Base-by-base conservation (phyloP, 1,140 invertebrate genomes). In the Orussus abietinus region DNA sequence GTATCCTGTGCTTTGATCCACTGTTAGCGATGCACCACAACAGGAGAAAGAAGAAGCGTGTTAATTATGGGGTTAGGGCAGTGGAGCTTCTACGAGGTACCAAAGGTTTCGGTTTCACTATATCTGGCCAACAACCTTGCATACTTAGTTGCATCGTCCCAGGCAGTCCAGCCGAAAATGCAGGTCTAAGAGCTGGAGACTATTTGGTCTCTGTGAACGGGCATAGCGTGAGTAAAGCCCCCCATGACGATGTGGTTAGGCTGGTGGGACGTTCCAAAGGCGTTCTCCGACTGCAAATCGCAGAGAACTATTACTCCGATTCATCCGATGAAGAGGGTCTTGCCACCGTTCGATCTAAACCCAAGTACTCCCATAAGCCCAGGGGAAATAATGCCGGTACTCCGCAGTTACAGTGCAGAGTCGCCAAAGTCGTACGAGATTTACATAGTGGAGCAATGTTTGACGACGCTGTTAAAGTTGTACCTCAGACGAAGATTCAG, bases 131-230 rank as follows among this genome's bases (percentile, higher is more conserved):
- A 57, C 86, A 90, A 52, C 91, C 91, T 0, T 93, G 90, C 64
- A 85, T 92, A 49, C 74, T 95, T 7, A 90, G 89, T 52, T 91
- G 87, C 65, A 92, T 93, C 53, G 88, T 91, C 1, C 74, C 78
- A 44, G 84, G 85, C 45, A 91, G 88, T 56, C 89, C 90, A 2
- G 90, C 90, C 1, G 87, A 91, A 49, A 74, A 77, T 41, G 90
- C 90, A 12, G 92, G 92, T 3, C 73, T 98, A 9, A 80, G 90
- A 29, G 85, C 90, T 25, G 93, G 93, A 0, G 92, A 96, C 66
- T 92, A 91, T 57, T 73, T 97, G 6, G 83, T 96, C 6, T 87
- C 90, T 7, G 93, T 97, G 0, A 94, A 96, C 70, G 88, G 87
- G 1, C 77, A 86, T 13, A 90, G 86, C 64, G 92, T 96, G 1